Base-by-base conservation (phyloP, 2,888 invertebrate species). In the Acanthosepion lycidas region DNA sequence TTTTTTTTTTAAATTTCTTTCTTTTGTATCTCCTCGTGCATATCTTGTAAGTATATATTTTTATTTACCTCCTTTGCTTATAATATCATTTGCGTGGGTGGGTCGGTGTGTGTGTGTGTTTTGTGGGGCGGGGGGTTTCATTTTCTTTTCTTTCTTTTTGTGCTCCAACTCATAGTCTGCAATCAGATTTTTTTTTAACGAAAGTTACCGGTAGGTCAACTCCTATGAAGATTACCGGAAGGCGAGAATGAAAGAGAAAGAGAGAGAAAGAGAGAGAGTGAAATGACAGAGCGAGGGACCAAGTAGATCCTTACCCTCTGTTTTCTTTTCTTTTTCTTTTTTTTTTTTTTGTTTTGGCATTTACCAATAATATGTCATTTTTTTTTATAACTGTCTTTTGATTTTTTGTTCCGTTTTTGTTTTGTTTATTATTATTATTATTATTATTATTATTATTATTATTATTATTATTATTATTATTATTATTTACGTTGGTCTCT, bases 231-330 rank as follows among this genome's bases (percentile, higher is more conserved):
- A 92, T 51, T 28, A 53, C 48, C 49, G 51, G 92, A 48, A 53
- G 28, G 92, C 48, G 92, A 92, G 92, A 92, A 53, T 51, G 92
- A 92, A 53, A 92, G 92, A 92, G 92, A 92, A 53, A 92, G 92
- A 92, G 92, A 92, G 92, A 92, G 92, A 92, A 53, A 92, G 92
- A 92, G 92, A 92, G 92, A 92, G 92, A 92, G 92, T 51, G 92
- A 92, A 92, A 53, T 51, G 92, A 92, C 92, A 92, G 92, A 92
- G 51, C 15, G 23, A 20, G 92, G 33, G 92, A 92, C 49, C 48
- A 28, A 92, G 48, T 51, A 48, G 51, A 42, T 15, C 78, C 78
- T n/a, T 78, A 78, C 33, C 33, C 78, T 78, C 78, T 78, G 78
- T 18, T n/a, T 78, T n/a, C 12, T 12, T 28, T 28, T n/a, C 28